These are phyloP conservation scores for Hydrocynus forskahlii DNA, from an alignment of 2,797 vertebrate species.

Conservation along the genomic window DNA sequence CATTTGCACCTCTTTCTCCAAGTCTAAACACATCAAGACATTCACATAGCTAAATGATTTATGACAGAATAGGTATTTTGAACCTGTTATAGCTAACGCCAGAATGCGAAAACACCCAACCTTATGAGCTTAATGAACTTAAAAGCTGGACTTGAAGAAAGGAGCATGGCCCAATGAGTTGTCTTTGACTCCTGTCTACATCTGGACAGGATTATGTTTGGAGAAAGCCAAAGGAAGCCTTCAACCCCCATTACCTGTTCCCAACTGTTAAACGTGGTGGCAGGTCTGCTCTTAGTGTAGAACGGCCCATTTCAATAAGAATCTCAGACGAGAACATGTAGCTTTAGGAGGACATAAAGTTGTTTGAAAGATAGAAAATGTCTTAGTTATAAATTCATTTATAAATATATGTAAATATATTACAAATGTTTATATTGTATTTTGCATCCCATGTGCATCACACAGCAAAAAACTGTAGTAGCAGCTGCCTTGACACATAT, in stretches of 20 bases:
- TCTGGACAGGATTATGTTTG: constrained; percentile 71
- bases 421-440: background rate
- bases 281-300: constrained; percentile 45
- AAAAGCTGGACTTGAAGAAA: constrained; percentile 46
- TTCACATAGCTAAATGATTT: constrained; percentile 3
- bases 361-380: background rate
- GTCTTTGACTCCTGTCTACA: constrained; percentile 69
- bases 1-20: background rate
- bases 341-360: background rate
- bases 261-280: constrained; percentile 66
- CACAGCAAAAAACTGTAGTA: too few relatives aligned
- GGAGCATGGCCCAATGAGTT: constrained; percentile 63
- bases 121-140: constrained; percentile 9
- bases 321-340: background rate
- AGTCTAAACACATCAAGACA: background rate
- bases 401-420: too few relatives aligned
- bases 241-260: constrained; percentile 64
- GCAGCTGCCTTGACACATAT: too few relatives aligned
- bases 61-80: background rate
- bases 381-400: background rate
- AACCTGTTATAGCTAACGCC: background rate
- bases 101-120: background rate
- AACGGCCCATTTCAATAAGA: background rate
- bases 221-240: constrained; percentile 66
- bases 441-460: background rate